Evolutionary conservation across 2,797 vertebrate genomes (phyloP).

Genomic region (Mastacembelus armatus): DNA sequence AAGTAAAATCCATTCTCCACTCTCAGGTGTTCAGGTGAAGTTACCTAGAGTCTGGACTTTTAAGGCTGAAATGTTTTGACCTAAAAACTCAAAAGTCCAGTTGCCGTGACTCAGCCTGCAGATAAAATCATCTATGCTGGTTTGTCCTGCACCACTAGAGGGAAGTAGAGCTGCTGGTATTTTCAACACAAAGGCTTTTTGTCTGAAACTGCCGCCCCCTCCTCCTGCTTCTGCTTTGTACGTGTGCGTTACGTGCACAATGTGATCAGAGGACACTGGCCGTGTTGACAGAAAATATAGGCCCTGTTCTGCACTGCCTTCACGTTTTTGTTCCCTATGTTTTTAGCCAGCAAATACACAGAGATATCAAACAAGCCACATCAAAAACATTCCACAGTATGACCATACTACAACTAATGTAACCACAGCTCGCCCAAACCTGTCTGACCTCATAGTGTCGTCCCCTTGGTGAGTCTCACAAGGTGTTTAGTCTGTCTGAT

Average conservation of each 20-base stretch:
- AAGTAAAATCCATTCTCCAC: no score
- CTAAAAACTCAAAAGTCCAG: no score
- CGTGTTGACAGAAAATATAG: conserved; percentile 56
- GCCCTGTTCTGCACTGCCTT: conserved; percentile 22
- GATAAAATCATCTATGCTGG: no score
- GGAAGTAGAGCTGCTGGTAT: no score
- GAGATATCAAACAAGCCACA: conserved; percentile 44
- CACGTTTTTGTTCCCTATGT: conserved; percentile 20
- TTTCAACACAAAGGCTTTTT: conserved; percentile 67
- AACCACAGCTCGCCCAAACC: conserved; percentile 8
- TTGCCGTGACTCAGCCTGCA: no score
- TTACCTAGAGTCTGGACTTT: no score
- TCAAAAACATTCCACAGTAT: conserved; percentile 24
- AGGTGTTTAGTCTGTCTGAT: no score
- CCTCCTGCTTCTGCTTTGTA: conserved; percentile 12
- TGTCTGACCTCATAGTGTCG: no score
- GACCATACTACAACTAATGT: not conserved
- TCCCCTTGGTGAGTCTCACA: no score
- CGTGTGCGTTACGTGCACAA: conserved; percentile 27
- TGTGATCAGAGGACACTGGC: not conserved
- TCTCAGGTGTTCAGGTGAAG: no score
- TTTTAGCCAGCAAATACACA: conserved; percentile 8
- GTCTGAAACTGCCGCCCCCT: conserved; percentile 15
- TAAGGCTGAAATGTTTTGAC: no score
- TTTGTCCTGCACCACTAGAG: conserved; percentile 41